Evolutionary conservation across 1,140 invertebrate genomes (phyloP), one percentile per base, ranked within the genome.

Genomic region (Patella vulgata): DNA sequence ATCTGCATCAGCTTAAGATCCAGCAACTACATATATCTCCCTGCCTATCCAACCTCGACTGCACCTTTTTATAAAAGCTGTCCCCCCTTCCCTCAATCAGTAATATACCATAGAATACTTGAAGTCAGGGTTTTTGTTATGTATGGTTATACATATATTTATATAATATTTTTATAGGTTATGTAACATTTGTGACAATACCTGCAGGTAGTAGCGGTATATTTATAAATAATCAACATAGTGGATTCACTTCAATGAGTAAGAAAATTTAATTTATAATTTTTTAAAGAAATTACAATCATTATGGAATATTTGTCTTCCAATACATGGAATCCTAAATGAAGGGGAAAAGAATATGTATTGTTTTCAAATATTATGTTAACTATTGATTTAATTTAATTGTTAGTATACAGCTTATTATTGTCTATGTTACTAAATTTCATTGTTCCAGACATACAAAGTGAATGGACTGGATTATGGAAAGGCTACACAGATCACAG

Each of bases 171-270:
- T 46, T 59, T 57, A 3, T 47, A 71, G 72, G 62, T 46, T 74
- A 65, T 55, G 57, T 65, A 36, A 71, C 72, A 1, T 66, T 74
- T 40, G 53, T 62, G 2, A 68, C 53, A 6, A 47, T 75, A 12
- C 70, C 73, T 1, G 50, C 23, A 36, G 68, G 70, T 14, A n/a
- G 68, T 1, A 71, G 68, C 11, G 59, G 63, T 11, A 59, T 73
- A 12, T 33, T 42, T 0, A 55, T 75, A 5, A 66, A 36, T 23
- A 75, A 75, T 44, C n/a, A n/a, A n/a, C 54, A 47, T 9, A 75
- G 73, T 46, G 50, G 31, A 11, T 71, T 52, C 33, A 60, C 62
- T 14, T 54, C 63, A 25, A 57, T 75, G 61, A 66, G 73, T 75
- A 60, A 65, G 70, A 70, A 28, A 9, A 11, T 30, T 23, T 42